These are phyloP conservation scores for Micrastur ruficollis DNA, from an alignment of 2,797 vertebrate genomes.

Conservation along the genomic window DNA sequence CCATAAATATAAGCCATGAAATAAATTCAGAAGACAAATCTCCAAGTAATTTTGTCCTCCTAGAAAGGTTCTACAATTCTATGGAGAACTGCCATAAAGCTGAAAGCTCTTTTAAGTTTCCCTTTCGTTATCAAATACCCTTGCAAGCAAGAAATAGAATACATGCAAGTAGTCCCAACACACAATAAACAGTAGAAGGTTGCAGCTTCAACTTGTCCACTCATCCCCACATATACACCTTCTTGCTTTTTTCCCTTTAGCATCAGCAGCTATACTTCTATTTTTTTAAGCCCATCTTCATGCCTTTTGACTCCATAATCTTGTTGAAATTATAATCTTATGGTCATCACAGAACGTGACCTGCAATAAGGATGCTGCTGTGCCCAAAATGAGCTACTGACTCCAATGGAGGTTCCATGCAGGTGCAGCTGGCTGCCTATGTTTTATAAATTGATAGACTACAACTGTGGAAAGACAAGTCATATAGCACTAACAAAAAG, in stretches of 20 bases:
- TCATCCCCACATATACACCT: background rate
- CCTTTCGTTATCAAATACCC: background rate
- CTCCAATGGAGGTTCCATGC: background rate
- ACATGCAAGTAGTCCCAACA: background rate
- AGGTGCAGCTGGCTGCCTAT: background rate
- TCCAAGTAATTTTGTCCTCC: background rate
- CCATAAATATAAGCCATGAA: background rate
- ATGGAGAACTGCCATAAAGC: background rate
- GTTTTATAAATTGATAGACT: background rate
- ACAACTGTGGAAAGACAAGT: background rate
- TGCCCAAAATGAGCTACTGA: background rate
- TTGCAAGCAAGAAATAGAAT: background rate
- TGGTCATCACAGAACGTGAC: background rate
- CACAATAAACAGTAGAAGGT: background rate
- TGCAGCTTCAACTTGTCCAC: background rate
- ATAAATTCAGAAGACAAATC: background rate
- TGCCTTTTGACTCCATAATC: background rate
- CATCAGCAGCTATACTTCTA: background rate
- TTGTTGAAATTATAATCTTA: background rate
- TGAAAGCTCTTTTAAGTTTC: background rate
- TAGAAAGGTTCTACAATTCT: background rate
- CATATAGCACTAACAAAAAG: background rate
- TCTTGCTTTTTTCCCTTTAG: background rate
- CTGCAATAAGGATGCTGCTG: background rate
- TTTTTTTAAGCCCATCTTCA: background rate